These are phyloP conservation scores for Donacobius atricapilla DNA, from an alignment of 2,113 vertebrate species.

Conservation along the genomic window DNA sequence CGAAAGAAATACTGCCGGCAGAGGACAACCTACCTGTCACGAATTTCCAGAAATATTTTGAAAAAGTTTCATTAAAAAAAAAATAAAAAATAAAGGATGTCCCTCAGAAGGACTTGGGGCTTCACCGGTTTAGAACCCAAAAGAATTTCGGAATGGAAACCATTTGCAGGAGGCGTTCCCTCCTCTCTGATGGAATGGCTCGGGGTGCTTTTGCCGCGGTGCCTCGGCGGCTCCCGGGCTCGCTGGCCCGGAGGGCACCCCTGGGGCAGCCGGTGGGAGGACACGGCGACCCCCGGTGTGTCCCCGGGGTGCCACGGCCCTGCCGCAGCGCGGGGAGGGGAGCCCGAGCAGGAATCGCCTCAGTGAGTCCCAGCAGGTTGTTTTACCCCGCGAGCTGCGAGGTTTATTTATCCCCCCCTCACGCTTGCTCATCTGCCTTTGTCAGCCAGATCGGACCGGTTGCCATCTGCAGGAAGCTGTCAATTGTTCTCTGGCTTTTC, in stretches of 20 bases:
- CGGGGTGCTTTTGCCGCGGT: background rate
- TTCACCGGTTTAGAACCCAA: background rate
- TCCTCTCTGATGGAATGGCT: background rate
- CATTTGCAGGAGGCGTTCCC: background rate
- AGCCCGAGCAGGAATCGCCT: background rate
- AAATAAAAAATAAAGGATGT: no score
- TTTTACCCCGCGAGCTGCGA: background rate
- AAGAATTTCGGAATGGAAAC: background rate
- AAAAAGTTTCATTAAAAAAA: background rate
- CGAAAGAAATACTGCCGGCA: background rate
- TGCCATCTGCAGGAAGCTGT: conserved; percentile 35
- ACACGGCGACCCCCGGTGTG: accelerated
- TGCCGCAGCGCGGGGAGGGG: background rate
- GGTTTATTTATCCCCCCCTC: conserved; percentile 6
- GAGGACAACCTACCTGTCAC: background rate
- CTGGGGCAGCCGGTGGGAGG: background rate
- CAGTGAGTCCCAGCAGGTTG: background rate
- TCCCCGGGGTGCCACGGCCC: background rate
- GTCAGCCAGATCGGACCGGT: background rate
- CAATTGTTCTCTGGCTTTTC: background rate
- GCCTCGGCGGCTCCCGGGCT: background rate
- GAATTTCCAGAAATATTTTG: background rate
- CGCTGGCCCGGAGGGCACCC: background rate
- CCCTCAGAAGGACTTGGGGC: background rate
- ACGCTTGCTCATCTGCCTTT: background rate